Base-by-base conservation (phyloP, 2,113 vertebrate species). In the Axis porcinus region DNA sequence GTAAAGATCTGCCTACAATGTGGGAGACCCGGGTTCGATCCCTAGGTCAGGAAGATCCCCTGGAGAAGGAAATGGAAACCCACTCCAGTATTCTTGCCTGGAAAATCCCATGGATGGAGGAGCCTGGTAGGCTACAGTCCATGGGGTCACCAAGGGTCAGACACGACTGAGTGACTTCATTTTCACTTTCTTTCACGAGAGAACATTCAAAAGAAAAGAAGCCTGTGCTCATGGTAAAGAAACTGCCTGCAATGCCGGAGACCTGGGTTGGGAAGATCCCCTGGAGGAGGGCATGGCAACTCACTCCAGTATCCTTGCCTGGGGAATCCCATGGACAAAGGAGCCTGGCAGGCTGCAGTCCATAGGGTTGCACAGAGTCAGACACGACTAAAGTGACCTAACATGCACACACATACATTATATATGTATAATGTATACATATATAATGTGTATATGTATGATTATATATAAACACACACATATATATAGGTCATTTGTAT, bases 11-110 rank as follows among this genome's bases (percentile, higher is more conserved):
- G 67, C 19, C 67, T 40, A 12, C 67, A 70, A 2, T 23, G n/a
- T 40, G 19, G 19, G n/a, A 70, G n/a, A 70, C n/a, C 67, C 0
- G 0, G 5, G 19, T 70, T 70, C 2, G 1, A 40, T 23, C 19
- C 67, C 67, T 12, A 6, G 67, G n/a, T 12, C 67, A 70, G n/a
- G 67, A 70, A 40, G 67, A 70, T 23, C 67, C 36, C 67, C 67
- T 70, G n/a, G n/a, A 23, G 67, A 40, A 70, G n/a, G 19, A 5
- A 36, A 23, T 70, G 67, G n/a, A 2, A 70, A 11, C 67, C n/a
- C 67, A 70, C n/a, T 70, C 67, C n/a, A 70, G 10, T 70, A 40
- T 6, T 40, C 67, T 70, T 36, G 64, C n/a, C n/a, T 70, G 9
- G 64, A 70, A 40, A 70, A 70, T 12, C 67, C 67, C n/a, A 70